Evolutionary conservation across 2,797 vertebrate genomes (phyloP), one percentile per base, ranked within the genome.

Genomic region (Ceyx erithaca): DNA sequence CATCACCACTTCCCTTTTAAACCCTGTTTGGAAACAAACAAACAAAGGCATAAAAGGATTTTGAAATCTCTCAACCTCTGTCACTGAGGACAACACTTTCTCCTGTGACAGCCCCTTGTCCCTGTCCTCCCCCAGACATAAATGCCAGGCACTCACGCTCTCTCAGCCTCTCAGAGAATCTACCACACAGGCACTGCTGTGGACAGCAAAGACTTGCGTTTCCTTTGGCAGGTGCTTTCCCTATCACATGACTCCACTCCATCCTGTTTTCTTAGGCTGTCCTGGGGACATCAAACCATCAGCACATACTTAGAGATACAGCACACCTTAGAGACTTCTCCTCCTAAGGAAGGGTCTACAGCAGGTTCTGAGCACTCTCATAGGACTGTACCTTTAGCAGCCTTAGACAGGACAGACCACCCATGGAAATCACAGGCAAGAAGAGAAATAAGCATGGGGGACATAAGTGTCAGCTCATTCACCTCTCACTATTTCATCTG

Each of bases 91-190:
- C 16, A 57, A 55, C 4, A 14, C 33, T 61, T 79, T 21, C 46
- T 52, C 35, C 63, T 35, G 5, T 17, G 37, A 40, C 52, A 76
- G 57, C 8, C 20, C 22, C 28, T 72, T 48, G 9, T 25, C 4
- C 6, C 52, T 12, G 5, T 70, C 20, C n/a, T 78, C n/a, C 67
- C 41, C 21, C 15, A 46, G 41, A 54, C 18, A 59, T 22, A 10
- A n/a, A 54, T 8, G 55, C 51, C 73, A 22, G 33, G 35, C 25
- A 30, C 26, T 26, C 14, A 1, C 5, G 16, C 28, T 58, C 1
- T 0, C 28, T 61, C 1, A 0, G 30, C 37, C 5, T 0, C 45
- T n/a, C 4, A 17, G 10, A 85, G 49, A 76, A 62, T 46, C 25
- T 19, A 19, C 20, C 9, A 18, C 13, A 25, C 41, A 31, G 14